phyloP scores from a whole-genome alignment of 2,888 invertebrate genomes.

The Aporophyla nigra region DNA sequence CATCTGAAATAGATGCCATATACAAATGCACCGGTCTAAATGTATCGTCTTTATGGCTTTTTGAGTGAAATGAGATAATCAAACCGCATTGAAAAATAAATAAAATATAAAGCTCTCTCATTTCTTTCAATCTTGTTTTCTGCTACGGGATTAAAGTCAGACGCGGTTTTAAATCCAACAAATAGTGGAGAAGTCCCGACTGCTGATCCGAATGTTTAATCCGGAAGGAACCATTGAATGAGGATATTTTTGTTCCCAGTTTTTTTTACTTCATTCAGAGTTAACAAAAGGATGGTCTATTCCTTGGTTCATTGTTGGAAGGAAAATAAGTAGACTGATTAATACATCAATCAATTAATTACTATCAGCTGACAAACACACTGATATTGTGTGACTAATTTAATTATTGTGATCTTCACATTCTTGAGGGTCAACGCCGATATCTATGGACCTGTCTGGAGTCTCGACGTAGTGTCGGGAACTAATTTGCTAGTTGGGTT shows the following conservation, averaged over 20 bases:
- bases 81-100: constrained; percentile 19
- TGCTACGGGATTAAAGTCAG: constrained; percentile 20
- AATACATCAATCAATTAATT: constrained; percentile 46
- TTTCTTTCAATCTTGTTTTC: constrained; percentile 39
- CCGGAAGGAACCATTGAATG: constrained; percentile 36
- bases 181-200: constrained; percentile 24
- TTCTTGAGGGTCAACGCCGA: constrained; percentile 54
- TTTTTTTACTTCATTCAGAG: not conserved
- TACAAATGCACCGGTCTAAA: constrained; percentile 58
- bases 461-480: constrained; percentile 19
- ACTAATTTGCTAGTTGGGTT: not conserved
- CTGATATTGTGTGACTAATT: constrained; percentile 54
- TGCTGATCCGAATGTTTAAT: constrained; percentile 38
- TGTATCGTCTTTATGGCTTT: constrained; percentile 58
- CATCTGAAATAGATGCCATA: constrained; percentile 69
- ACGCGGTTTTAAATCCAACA: constrained; percentile 8
- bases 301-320: constrained; percentile 7
- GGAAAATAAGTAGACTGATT: constrained; percentile 10
- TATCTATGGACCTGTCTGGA: constrained; percentile 40
- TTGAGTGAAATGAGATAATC: constrained; percentile 56
- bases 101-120: constrained; percentile 12
- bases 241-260: constrained; percentile 12
- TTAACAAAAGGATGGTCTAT: not conserved
- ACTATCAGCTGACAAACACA: constrained; percentile 29
- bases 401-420: constrained; percentile 44